Evolutionary conservation across 2,113 vertebrate genomes (phyloP), one percentile per base, ranked within the genome.

Genomic region (Orycteropus afer): DNA sequence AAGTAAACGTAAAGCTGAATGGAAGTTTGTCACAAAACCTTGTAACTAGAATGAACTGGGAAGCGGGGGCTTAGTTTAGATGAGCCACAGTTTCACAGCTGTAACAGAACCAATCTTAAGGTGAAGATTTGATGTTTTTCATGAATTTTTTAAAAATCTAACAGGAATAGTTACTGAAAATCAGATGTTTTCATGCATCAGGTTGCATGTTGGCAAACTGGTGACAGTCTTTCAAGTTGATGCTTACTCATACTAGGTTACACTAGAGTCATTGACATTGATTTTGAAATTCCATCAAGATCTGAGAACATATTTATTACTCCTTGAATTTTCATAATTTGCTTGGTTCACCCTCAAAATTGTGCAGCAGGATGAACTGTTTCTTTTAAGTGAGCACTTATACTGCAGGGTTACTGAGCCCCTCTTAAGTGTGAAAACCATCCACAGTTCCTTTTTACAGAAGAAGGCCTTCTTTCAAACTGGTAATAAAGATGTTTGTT

Each of bases 61-160:
- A 86, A 84, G 14, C 37, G 37, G 51, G 27, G 76, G 91, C 40
- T 94, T 93, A 89, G 55, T 82, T 86, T 95, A 83, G 25, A 94
- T 67, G 65, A 25, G 40, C 71, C 67, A 29, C 7, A 22, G 89
- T 91, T 91, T 82, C 76, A 14, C 89, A 55, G 59, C 89, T 86
- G 22, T 55, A 79, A 67, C 47, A 27, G 51, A 82, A 53, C 53
- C 32, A 67, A 32, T n/a, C 57, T 96, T 86, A 73, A 78, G 57
- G 47, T 57, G 17, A 71, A 84, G n/a, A 78, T 32, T 49, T 93
- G 76, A 34, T 3, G 51, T 67, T 91, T 93, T 87, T 73, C 17
- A 49, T 67, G 37, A 97, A 91, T 55, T 85, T 71, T 81, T 92
- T 57, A n/a, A n/a, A 67, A 49, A 67, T 61, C 1, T 89, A 5